Base-by-base conservation (phyloP, 2,888 invertebrate species). In the Pristionchus exspectatus region DNA sequence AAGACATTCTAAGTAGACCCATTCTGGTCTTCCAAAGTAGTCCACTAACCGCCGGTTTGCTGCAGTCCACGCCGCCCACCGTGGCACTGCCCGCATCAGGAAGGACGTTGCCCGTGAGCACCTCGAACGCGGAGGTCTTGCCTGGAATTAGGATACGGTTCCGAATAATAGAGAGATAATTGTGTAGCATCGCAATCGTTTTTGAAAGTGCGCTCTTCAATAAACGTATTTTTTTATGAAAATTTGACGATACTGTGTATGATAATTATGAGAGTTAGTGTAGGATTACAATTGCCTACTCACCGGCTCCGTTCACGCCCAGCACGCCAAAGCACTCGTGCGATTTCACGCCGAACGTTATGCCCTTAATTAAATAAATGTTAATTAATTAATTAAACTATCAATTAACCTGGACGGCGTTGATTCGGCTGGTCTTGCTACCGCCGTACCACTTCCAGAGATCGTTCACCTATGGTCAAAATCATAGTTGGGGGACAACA, bases 71-170 rank as follows among this genome's bases (percentile, higher is more conserved):
- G 38, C 92, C 92, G 27, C 86, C 90, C 44, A 94, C 90, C 0
- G 89, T 85, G 0, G 93, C 94, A 14, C 50, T 33, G 50, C 94
- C 94, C 38, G 90, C 69, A 16, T 90, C 90, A 0, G 93, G 90
- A 12, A 91, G 59, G 21, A 88, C 66, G 24, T 90, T 66, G 69
- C 94, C 94, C 12, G 94, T 94, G 44, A 95, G 90, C 81, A 94
- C 93, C 87, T 94, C 93, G 90, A 94, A 94, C 14, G 94, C 94
- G 4, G 94, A 92, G 27, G 94, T 94, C 87, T 94, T 94, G 84
- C 94, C 87, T 87, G 74, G 24, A 63, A 24, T n/a, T n/a, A n/a
- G n/a, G n/a, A n/a, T n/a, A n/a, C n/a, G n/a, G n/a, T n/a, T n/a
- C n/a, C n/a, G n/a, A n/a, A n/a, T n/a, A n/a, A n/a, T n/a, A n/a